Evolutionary conservation across 2,888 invertebrate genomes (phyloP).

Genomic region (Limnephilus auricula): DNA sequence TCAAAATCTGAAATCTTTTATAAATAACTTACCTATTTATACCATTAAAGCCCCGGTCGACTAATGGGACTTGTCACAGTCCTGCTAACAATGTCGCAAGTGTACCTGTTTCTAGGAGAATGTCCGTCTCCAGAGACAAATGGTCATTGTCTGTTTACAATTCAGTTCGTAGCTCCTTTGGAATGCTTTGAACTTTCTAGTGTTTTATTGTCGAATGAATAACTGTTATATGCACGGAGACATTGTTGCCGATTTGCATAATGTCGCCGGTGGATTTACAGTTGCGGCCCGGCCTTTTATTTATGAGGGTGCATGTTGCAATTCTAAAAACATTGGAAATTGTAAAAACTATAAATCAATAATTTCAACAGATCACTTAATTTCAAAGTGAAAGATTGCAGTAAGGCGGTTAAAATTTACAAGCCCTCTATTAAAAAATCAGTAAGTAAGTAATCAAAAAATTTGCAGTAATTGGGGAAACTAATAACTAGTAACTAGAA

Average conservation of each 20-base stretch:
- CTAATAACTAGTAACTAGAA: no score
- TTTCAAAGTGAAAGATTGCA: not conserved
- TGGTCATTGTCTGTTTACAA: constrained; percentile 24
- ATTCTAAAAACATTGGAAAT: not conserved
- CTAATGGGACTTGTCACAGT: not conserved
- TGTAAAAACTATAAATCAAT: not conserved
- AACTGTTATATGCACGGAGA: constrained; percentile 15
- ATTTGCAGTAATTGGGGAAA: no score
- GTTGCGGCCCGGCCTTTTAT: not conserved
- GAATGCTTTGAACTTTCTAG: constrained; percentile 42
- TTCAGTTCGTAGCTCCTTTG: not conserved
- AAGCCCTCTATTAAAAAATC: not conserved
- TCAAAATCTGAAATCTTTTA: not conserved
- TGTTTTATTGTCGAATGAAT: constrained; percentile 19
- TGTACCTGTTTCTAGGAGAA: not conserved
- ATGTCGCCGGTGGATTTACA: not conserved
- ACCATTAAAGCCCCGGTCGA: not conserved
- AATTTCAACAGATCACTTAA: not conserved
- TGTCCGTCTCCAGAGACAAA: constrained; percentile 25
- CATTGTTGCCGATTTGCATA: constrained; percentile 37
- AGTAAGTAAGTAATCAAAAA: no score
- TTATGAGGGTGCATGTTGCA: not conserved
- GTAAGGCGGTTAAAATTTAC: not conserved
- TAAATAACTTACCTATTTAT: not conserved
- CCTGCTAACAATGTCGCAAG: not conserved